These are phyloP conservation scores for Synergus laeviventris DNA, from an alignment of 2,888 invertebrate species.

Conservation along the genomic window DNA sequence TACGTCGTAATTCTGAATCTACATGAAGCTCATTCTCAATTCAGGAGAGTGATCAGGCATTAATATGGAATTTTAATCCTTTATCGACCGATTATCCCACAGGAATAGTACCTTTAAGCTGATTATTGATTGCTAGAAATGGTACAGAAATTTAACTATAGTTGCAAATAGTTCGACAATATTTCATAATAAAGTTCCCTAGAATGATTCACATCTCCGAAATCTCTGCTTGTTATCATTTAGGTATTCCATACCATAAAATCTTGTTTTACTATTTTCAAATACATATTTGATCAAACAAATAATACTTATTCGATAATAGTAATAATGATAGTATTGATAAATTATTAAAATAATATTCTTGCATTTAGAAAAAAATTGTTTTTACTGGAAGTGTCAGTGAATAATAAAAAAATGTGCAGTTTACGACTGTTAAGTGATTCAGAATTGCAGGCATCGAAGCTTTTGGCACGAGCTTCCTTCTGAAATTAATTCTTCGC, in stretches of 20 bases:
- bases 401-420: not conserved
- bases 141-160: not conserved
- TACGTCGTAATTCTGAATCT: conserved; percentile 46
- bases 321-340: not conserved
- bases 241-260: not conserved
- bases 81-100: conserved; percentile 54
- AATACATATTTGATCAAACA: not conserved
- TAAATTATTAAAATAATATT: not conserved
- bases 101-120: conserved; percentile 42
- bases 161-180: not conserved
- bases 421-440: conserved; percentile 2
- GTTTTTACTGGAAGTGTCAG: not conserved
- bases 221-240: not conserved
- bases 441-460: not conserved
- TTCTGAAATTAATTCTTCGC: conserved; percentile 3
- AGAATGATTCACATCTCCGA: not conserved
- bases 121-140: conserved; percentile 41
- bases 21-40: conserved; percentile 55
- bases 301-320: not conserved
- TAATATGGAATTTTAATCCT: conserved; percentile 57
- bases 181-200: not conserved
- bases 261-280: not conserved
- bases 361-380: not conserved
- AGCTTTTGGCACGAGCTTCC: conserved; percentile 14
- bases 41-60: conserved; percentile 49